Evolutionary conservation across 2,888 invertebrate species (phyloP), one percentile per base, ranked within the genome.

Genomic region (Sminthurinus aureus): DNA sequence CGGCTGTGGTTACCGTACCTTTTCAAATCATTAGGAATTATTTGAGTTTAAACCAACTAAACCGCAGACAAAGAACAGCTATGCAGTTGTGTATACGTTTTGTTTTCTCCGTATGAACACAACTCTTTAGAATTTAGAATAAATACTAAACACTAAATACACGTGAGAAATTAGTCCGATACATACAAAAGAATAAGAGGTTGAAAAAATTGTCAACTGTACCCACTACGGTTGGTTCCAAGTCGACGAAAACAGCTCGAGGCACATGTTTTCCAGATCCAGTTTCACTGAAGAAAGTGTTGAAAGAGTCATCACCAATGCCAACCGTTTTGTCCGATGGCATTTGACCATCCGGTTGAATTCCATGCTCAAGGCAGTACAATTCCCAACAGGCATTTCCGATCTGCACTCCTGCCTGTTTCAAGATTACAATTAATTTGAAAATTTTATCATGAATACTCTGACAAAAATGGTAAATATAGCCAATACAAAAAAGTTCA

Each of bases 241-340:
- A 90, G 88, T 93, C 93, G 52, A 93, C 92, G 89, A 93, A 92
- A n/a, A 93, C 92, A 20, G 91, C 92, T 75, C 93, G 89, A 9
- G 93, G 93, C 0, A 93, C 93, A 89, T 93, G 93, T 88, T 93
- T 93, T 64, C 93, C 93, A 26, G 92, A 91, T 73, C 92, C 92
- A 20, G 93, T 93, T 89, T 93, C 93, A 84, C 90, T 90, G 88
- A 90, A 90, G 85, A 90, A 90, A 8, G 90, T 93, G 88, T 92
- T 92, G 90, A 92, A 93, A 66, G 92, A 92, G 86, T 92, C 91
- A 88, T 92, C 92, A 69, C 91, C 89, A 64, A 78, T 90, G 79
- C 96, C 96, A 87, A 96, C 93, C 11, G 85, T 95, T 92, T 96
- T 96, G 91, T 96, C 96, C 0, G 94, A 94, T 20, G 96, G 96